Evolutionary conservation across 2,113 vertebrate genomes (phyloP).

Genomic region (Poeciliopsis turrubarensis): DNA sequence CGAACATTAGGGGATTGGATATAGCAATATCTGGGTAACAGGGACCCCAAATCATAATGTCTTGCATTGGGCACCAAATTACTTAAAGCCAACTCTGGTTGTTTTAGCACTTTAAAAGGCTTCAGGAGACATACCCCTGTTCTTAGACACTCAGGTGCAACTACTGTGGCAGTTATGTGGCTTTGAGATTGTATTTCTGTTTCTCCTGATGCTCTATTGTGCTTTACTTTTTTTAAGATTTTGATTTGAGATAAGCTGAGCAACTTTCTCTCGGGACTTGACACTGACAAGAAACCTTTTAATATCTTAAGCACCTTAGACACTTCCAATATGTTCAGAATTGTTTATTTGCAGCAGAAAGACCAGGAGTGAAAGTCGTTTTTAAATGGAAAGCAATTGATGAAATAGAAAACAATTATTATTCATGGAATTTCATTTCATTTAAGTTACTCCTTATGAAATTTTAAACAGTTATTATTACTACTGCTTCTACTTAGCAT

Average conservation of each 20-base stretch:
- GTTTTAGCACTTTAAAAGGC: neutral
- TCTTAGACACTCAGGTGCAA: slow-evolving; percentile 41
- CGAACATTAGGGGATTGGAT: too few relatives aligned
- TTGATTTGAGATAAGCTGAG: neutral
- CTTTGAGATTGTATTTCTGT: slow-evolving; percentile 21
- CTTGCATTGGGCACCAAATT: too few relatives aligned
- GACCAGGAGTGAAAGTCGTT: neutral
- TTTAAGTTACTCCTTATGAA: neutral
- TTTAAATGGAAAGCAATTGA: neutral
- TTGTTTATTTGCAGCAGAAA: neutral
- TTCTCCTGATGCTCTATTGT: slow-evolving; percentile 22
- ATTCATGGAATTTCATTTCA: too few relatives aligned
- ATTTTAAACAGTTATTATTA: slow-evolving; percentile 3
- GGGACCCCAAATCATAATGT: too few relatives aligned
- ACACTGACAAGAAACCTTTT: neutral
- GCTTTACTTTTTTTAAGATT: neutral
- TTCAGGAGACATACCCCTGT: slow-evolving; percentile 19
- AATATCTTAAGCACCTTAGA: neutral
- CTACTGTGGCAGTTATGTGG: slow-evolving; percentile 1
- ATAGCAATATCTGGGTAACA: too few relatives aligned
- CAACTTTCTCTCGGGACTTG: neutral
- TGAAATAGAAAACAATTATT: neutral
- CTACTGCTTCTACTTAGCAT: neutral
- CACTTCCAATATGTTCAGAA: neutral
- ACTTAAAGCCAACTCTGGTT: too few relatives aligned